Conservation (phyloP, 1,140 invertebrate genomes). For the Drosophila mauritiana region DNA sequence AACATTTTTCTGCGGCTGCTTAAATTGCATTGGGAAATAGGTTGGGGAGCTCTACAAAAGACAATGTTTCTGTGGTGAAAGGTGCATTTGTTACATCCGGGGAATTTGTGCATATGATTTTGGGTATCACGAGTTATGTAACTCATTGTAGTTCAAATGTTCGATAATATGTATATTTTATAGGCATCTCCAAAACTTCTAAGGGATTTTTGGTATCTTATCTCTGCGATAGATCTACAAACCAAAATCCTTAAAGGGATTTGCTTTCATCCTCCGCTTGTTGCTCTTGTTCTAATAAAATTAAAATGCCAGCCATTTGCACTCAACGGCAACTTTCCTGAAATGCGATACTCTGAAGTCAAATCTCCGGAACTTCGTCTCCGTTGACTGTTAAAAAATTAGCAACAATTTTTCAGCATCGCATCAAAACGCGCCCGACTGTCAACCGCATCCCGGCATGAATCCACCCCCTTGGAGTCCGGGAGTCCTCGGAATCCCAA, state of each 20-base stretch:
- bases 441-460: constrained; percentile 67
- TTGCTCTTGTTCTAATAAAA: constrained; percentile 60
- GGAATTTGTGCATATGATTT: constrained; percentile 1
- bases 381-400: constrained; percentile 72
- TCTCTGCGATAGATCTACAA: constrained; percentile 17
- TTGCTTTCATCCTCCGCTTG: constrained; percentile 42
- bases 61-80: constrained; percentile 52
- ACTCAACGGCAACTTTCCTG: constrained; percentile 48
- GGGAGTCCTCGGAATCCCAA: background rate
- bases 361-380: constrained; percentile 38
- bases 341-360: constrained; percentile 56
- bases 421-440: constrained; percentile 69
- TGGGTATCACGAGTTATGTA: background rate
- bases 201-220: background rate
- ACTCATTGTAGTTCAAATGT: too few species aligned
- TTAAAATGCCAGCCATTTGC: constrained; percentile 77
- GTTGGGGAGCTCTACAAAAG: constrained; percentile 26
- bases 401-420: constrained; percentile 79
- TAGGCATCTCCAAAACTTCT: background rate
- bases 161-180: too few species aligned
- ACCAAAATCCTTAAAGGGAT: constrained; percentile 44
- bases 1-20: constrained; percentile 70
- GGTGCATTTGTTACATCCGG: constrained; percentile 16
- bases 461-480: constrained; percentile 28
- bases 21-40: constrained; percentile 71